Percentiles rank a stretch among this genome's conserved stretches.
Evolutionary conservation across 2,797 vertebrate species (phyloP).

Genomic region (Coregonus ussuriensis): DNA sequence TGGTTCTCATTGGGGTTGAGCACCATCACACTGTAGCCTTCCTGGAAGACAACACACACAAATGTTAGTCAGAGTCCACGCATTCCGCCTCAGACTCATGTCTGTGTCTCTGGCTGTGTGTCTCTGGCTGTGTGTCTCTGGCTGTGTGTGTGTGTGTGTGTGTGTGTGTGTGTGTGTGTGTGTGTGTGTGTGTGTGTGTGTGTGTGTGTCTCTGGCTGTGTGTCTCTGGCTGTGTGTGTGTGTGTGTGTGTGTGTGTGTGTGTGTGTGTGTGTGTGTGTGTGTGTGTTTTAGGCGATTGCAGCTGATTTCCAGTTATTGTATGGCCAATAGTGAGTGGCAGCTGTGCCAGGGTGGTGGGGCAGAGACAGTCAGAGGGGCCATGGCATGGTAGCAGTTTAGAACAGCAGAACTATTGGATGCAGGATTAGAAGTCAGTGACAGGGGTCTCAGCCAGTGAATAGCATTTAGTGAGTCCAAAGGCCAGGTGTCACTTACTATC

Average conservation of each 20-base stretch:
- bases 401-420: too few relatives aligned
- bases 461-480: conserved; percentile 74
- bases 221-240: not conserved
- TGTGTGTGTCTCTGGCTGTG: not conserved
- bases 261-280: too few relatives aligned
- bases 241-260: too few relatives aligned
- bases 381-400: too few relatives aligned
- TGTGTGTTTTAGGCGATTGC: too few relatives aligned
- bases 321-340: too few relatives aligned
- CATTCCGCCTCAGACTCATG: not conserved
- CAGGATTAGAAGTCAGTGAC: conserved; percentile 54
- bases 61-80: not conserved
- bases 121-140: not conserved
- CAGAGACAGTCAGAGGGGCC: too few relatives aligned
- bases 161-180: not conserved
- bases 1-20: conserved; percentile 98
- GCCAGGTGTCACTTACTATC: conserved; percentile 74
- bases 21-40: conserved; percentile 93
- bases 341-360: too few relatives aligned
- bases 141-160: not conserved
- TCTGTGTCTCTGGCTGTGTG: not conserved
- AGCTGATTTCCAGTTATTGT: too few relatives aligned
- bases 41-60: conserved; percentile 74
- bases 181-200: too few relatives aligned
- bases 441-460: conserved; percentile 57